phyloP scores from a whole-genome alignment of 2,888 invertebrate species.

The Diaprepes abbreviatus region DNA sequence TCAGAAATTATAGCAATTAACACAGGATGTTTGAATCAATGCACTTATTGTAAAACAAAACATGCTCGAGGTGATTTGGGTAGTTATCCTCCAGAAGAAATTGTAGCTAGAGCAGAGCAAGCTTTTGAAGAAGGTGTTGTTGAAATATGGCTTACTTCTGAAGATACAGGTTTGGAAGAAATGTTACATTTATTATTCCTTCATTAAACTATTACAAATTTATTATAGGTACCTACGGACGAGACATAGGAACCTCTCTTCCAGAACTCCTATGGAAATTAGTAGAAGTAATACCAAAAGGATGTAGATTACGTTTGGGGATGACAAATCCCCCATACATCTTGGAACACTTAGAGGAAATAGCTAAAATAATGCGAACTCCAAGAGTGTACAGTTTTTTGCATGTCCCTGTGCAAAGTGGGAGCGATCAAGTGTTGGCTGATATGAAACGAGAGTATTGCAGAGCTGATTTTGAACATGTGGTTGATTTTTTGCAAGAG shows the following conservation, averaged over 20 bases:
- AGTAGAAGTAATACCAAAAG: slow-evolving; percentile 82
- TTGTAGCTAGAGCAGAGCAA: slow-evolving; percentile 87
- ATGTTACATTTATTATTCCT: no score
- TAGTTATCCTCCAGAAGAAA: slow-evolving; percentile 92
- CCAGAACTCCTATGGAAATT: slow-evolving; percentile 89
- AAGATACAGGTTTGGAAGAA: slow-evolving; percentile 89
- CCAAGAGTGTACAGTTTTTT: slow-evolving; percentile 95
- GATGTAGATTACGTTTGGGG: slow-evolving; percentile 88
- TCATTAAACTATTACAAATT: no score
- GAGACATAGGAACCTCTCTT: slow-evolving; percentile 90
- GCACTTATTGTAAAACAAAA: slow-evolving; percentile 99
- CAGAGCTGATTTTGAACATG: slow-evolving; percentile 87
- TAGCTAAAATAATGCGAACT: slow-evolving; percentile 88
- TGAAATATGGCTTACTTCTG: slow-evolving; percentile 98
- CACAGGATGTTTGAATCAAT: slow-evolving; percentile 97
- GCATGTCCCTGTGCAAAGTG: slow-evolving; percentile 98
- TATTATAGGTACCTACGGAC: slow-evolving; percentile 87
- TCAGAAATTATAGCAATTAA: slow-evolving; percentile 95
- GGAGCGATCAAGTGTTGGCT: slow-evolving; percentile 92
- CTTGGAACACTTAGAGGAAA: slow-evolving; percentile 91
- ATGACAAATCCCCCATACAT: slow-evolving; percentile 99
- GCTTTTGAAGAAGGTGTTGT: slow-evolving; percentile 93
- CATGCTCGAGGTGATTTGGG: slow-evolving; percentile 96
- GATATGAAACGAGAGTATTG: slow-evolving; percentile 98
- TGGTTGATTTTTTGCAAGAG: slow-evolving; percentile 86